phyloP scores from a whole-genome alignment of 2,888 invertebrate genomes.

The Mythimna loreyi region DNA sequence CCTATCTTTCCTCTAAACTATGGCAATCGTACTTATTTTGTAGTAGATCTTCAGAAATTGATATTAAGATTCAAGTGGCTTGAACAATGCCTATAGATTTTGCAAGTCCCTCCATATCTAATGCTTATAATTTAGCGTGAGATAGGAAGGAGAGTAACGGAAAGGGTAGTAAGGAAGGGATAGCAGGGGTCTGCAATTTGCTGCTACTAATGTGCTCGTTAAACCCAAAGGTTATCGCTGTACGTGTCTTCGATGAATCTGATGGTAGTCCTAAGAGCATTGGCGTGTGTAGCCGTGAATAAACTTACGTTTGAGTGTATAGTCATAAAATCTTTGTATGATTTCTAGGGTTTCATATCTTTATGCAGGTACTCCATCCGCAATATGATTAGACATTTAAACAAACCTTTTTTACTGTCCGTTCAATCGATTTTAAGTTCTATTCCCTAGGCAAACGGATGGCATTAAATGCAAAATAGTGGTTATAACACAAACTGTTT shows the following conservation, averaged over 20 bases:
- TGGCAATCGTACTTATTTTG: background rate
- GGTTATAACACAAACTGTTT: no score
- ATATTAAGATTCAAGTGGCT: background rate
- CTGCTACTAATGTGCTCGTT: slow-evolving; percentile 52
- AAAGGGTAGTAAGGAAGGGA: slow-evolving; percentile 31
- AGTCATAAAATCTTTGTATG: slow-evolving; percentile 24
- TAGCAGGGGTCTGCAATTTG: slow-evolving; percentile 46
- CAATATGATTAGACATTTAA: no score
- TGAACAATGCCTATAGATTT: background rate
- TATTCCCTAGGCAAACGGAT: no score
- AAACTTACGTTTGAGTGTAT: background rate
- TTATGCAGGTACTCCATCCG: no score
- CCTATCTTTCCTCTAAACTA: no score
- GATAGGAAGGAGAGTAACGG: slow-evolving; percentile 27
- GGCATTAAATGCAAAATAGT: no score
- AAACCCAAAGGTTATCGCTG: slow-evolving; percentile 55
- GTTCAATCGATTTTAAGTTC: no score
- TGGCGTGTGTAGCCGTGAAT: slow-evolving; percentile 17
- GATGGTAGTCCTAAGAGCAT: slow-evolving; percentile 29
- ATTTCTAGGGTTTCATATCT: background rate
- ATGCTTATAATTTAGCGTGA: slow-evolving; percentile 36
- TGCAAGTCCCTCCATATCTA: slow-evolving; percentile 20
- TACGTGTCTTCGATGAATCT: slow-evolving; percentile 52
- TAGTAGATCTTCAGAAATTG: background rate
- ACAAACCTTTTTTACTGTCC: no score